A percentile compares a stretch with the other conserved stretches of the same genome.
Evolutionary conservation across 2,113 vertebrate species (phyloP).

Genomic region (Speoplatyrhinus poulsoni): DNA sequence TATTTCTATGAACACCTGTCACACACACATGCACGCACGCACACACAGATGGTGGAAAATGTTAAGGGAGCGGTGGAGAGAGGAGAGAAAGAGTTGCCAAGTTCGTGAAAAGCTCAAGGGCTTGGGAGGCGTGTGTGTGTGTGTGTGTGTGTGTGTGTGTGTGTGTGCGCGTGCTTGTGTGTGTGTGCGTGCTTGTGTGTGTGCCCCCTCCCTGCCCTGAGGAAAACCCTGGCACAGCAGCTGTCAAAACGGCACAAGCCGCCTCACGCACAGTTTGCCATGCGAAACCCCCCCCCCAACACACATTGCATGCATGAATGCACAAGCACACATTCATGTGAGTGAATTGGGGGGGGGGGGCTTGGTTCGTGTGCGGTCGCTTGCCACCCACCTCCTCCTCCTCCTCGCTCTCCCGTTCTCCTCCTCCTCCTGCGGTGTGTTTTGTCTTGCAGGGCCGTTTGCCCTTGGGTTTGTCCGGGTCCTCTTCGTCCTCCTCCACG

Average conservation of each 20-base stretch:
- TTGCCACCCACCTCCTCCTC: constrained; percentile 39
- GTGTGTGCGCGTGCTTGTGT: constrained; percentile 2
- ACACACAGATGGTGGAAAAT: constrained; percentile 6
- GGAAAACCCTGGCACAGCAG: constrained; percentile 60
- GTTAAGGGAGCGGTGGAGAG: constrained; percentile 28
- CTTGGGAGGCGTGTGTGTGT: not conserved
- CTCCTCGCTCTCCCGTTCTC: constrained; percentile 67
- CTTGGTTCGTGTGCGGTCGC: not conserved
- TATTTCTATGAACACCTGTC: no score
- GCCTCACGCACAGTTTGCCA: not conserved
- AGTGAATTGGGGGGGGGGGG: no score
- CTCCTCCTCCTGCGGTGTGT: constrained; percentile 79
- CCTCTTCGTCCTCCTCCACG: constrained; percentile 76
- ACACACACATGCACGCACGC: no score
- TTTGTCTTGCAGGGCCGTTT: constrained; percentile 94
- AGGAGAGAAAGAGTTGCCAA: constrained; percentile 9
- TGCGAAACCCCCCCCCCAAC: not conserved
- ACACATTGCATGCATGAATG: constrained; percentile 20
- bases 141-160: constrained; percentile 16
- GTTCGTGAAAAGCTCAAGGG: no score
- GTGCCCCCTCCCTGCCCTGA: constrained; percentile 43
- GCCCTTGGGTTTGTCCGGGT: constrained; percentile 87
- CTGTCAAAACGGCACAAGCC: constrained; percentile 60
- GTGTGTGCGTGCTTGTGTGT: constrained; percentile 14
- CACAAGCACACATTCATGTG: constrained; percentile 16